A percentile compares a stretch with the other conserved stretches of the same genome.
Conservation (phyloP, 2,797 vertebrate genomes). For the Alauda arvensis region DNA sequence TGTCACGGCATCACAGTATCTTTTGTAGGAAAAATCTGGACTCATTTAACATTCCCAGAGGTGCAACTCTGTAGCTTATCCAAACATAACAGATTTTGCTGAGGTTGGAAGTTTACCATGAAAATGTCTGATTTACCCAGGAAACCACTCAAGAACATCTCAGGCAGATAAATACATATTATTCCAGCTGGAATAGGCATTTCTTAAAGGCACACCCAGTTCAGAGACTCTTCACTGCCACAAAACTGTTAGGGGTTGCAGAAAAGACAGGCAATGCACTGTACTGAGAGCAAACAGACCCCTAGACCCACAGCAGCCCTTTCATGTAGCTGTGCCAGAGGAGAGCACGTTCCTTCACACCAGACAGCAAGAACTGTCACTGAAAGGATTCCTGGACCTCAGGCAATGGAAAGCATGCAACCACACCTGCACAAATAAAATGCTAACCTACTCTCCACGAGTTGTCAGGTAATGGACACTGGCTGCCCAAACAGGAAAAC, state of each 20-base stretch:
- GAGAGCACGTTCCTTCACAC: rapidly evolving
- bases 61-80: neutral
- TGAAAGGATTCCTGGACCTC: neutral
- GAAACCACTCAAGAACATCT: constrained; percentile 16
- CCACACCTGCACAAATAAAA: neutral
- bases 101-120: constrained; percentile 21
- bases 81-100: constrained; percentile 18
- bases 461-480: neutral
- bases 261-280: neutral
- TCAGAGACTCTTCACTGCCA: neutral
- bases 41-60: constrained; percentile 28
- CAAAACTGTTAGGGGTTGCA: neutral
- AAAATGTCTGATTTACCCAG: neutral
- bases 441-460: neutral
- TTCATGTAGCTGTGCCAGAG: neutral
- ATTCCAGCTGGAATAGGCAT: constrained; percentile 1
- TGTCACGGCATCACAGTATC: neutral
- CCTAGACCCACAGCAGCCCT: neutral
- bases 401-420: neutral
- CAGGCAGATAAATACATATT: neutral
- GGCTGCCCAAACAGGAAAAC: neutral
- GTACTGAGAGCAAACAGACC: neutral
- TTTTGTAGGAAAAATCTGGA: constrained; percentile 8
- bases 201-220: constrained; percentile 1
- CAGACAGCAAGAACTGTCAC: rapidly evolving